Evolutionary conservation across 2,888 invertebrate species (phyloP), one percentile per base, ranked within the genome.

Genomic region (Orgyia antiqua): DNA sequence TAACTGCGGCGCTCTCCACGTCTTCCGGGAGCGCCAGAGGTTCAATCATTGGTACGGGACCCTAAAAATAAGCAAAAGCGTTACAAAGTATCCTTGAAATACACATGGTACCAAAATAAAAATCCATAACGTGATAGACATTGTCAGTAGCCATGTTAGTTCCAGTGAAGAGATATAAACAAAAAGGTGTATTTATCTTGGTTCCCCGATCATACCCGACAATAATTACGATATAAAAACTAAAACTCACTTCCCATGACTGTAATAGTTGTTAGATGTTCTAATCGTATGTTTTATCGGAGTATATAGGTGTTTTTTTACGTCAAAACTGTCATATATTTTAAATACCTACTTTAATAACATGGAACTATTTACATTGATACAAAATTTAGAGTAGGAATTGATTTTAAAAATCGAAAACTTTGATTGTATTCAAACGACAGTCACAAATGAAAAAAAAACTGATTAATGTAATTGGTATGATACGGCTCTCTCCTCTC

Each of bases 161-260:
- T 68, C 67, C 69, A 65, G 57, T 62, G 68, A 63, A 61, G 65
- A 68, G 68, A 58, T 66, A 70, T 57, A 68, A 64, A 77, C 69
- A 72, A 72, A 71, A 68, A 64, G 45, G 43, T 51, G 44, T 58
- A 65, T 15, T 72, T 69, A 73, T 64, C 68, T 58, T 59, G 52
- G 64, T 63, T 60, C 64, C 65, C 55, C 61, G 62, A 68, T 69
- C 62, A 56, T 58, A 57, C 57, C 61, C 59, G 59, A 60, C 68
- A 70, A 41, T 50, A 39, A 74, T 72, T 68, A 58, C 55, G 54
- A 53, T 58, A 70, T 51, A 77, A 76, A 82, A 77, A 75, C 65
- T 45, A 48, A 59, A 61, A 72, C 45, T 71, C 77, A 69, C 58
- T 83, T 83, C 84, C 84, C 84, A 84, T 83, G 84, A 84, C 84